Conservation (phyloP, 2,113 vertebrate genomes). For the Dipodomys merriami region DNA sequence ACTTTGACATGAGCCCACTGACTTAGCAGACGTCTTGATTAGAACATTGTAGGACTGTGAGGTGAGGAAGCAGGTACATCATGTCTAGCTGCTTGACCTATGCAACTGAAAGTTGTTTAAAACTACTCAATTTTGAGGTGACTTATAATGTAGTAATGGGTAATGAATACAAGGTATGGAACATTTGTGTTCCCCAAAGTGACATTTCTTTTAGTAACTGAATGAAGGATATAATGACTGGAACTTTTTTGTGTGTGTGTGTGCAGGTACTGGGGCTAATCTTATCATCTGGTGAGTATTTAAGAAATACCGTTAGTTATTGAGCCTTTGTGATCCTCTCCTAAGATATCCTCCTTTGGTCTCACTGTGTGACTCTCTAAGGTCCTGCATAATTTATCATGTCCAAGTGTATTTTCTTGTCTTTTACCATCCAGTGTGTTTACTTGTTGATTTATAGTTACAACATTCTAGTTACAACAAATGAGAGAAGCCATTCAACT, state of each 20-base stretch:
- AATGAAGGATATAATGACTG: conserved; percentile 13
- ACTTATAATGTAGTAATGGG: not conserved
- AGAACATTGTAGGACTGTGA: not conserved
- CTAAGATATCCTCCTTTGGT: too few relatives aligned
- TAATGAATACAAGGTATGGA: not conserved
- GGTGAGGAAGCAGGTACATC: not conserved
- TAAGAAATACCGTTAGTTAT: not conserved
- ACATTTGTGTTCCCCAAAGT: not conserved
- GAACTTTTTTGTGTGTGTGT: not conserved
- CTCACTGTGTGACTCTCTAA: too few relatives aligned
- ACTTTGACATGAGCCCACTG: not conserved
- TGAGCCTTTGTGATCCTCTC: too few relatives aligned
- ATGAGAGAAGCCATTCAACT: too few relatives aligned
- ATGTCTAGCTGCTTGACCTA: not conserved
- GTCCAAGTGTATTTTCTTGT: too few relatives aligned
- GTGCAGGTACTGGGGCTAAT: not conserved
- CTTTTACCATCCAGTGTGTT: too few relatives aligned
- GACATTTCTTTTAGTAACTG: not conserved
- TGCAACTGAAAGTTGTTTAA: not conserved
- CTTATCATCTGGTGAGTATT: conserved; percentile 3
- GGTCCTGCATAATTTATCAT: too few relatives aligned
- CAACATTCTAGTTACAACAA: too few relatives aligned
- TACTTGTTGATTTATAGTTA: too few relatives aligned
- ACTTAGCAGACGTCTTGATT: not conserved
- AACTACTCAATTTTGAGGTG: not conserved